These are phyloP conservation scores for Drosophila subsilvestris DNA, from an alignment of 2,888 invertebrate genomes.

Conservation along the genomic window DNA sequence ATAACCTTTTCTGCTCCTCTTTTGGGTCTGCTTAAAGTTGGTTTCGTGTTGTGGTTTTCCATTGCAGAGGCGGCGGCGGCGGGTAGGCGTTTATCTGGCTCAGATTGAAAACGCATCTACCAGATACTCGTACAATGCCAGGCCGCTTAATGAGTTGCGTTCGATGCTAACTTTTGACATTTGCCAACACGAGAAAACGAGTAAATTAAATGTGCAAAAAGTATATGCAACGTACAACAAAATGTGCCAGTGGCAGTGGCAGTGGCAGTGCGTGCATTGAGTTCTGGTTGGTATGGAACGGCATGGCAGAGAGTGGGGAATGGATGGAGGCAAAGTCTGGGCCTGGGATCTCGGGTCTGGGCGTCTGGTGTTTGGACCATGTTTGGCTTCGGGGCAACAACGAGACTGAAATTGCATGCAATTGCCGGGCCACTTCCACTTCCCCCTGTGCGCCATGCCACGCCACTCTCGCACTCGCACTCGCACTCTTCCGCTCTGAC, in stretches of 20 bases:
- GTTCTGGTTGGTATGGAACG: conserved; percentile 9
- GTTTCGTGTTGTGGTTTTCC: conserved; percentile 48
- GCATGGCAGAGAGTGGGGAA: not conserved
- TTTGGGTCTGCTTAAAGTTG: conserved; percentile 4
- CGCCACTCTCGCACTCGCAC: conserved; percentile 8
- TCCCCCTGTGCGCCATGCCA: conserved; percentile 17
- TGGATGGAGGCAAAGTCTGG: not conserved
- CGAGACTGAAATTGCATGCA: conserved; percentile 68
- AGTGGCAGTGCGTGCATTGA: conserved; percentile 55
- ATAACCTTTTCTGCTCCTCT: too few relatives aligned
- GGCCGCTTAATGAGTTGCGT: conserved; percentile 68
- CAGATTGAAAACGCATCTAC: conserved; percentile 54
- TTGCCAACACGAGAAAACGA: conserved; percentile 48
- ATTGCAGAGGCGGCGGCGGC: conserved; percentile 2
- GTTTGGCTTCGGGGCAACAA: conserved; percentile 55
- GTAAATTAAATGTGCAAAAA: conserved; percentile 66
- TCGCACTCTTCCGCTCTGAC: not conserved
- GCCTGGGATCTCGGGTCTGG: not conserved
- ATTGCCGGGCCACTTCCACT: conserved; percentile 49
- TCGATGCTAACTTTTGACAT: conserved; percentile 71
- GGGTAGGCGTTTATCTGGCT: conserved; percentile 59
- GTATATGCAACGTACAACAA: conserved; percentile 17
- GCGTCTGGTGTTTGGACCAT: conserved; percentile 40
- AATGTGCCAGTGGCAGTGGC: conserved; percentile 2
- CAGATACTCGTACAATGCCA: conserved; percentile 19